A percentile compares a stretch with the other conserved stretches of the same genome.
Evolutionary conservation across 2,888 invertebrate genomes (phyloP).

Genomic region (Sipunculus nudus): DNA sequence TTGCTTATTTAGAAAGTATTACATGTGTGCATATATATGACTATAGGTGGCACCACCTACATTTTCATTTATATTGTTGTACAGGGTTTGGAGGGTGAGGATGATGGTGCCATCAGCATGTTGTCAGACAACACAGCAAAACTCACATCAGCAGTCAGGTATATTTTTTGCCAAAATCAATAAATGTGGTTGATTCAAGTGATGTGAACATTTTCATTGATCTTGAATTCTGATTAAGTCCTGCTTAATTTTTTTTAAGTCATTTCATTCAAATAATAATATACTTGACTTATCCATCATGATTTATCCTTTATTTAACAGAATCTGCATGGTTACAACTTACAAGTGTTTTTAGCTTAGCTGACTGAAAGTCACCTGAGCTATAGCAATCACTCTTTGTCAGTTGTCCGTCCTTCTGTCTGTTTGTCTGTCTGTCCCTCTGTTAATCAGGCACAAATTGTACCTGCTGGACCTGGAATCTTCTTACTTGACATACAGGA

Average conservation of each 20-base stretch:
- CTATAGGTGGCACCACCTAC: not conserved
- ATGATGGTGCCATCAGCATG: constrained; percentile 77
- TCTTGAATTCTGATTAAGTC: not conserved
- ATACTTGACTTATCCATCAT: too few relatives aligned
- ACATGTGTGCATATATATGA: not conserved
- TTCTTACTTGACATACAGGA: too few relatives aligned
- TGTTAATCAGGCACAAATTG: too few relatives aligned
- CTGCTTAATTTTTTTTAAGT: not conserved
- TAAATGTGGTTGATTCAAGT: not conserved
- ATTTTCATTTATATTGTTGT: constrained; percentile 27
- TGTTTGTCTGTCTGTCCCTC: too few relatives aligned
- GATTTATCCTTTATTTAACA: too few relatives aligned
- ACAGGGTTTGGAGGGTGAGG: constrained; percentile 86
- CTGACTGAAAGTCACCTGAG: too few relatives aligned
- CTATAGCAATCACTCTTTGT: too few relatives aligned
- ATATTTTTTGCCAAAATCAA: not conserved
- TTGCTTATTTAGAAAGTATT: too few relatives aligned
- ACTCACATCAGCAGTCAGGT: constrained; percentile 87
- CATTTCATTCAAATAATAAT: not conserved
- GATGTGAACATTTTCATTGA: not conserved
- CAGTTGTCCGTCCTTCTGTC: too few relatives aligned
- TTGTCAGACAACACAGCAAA: constrained; percentile 74
- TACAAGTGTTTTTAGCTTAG: too few relatives aligned
- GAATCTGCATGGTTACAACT: too few relatives aligned
- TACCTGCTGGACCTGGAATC: too few relatives aligned